phyloP scores from a whole-genome alignment of 2,888 invertebrate species.

The Drosophila infuscata region DNA sequence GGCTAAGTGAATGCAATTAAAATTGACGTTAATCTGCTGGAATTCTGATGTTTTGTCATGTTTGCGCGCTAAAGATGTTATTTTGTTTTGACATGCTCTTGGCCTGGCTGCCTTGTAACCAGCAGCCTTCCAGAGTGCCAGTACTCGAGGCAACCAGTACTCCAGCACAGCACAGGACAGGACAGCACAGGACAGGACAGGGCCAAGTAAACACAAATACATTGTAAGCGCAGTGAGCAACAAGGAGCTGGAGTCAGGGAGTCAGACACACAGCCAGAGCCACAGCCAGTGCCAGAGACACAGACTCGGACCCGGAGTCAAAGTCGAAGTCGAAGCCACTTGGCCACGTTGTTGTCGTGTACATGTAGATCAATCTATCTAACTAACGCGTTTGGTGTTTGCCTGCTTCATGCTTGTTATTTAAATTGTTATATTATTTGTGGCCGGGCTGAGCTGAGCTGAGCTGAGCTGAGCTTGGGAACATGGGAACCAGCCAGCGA shows the following conservation, averaged over 20 bases:
- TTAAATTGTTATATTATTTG: conserved; percentile 81
- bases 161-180: conserved; percentile 22
- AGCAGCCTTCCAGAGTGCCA: conserved; percentile 25
- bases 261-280: conserved; percentile 10
- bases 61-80: conserved; percentile 81
- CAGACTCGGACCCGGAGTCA: not conserved
- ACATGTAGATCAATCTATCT: conserved; percentile 81
- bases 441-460: conserved; percentile 67
- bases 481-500: conserved; percentile 51
- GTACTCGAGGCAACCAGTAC: conserved; percentile 18
- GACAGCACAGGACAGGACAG: conserved; percentile 32
- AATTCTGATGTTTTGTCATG: conserved; percentile 81
- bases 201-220: conserved; percentile 31
- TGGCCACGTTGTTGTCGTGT: conserved; percentile 69
- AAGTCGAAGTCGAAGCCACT: conserved; percentile 32
- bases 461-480: conserved; percentile 66
- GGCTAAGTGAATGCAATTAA: conserved; percentile 80
- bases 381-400: conserved; percentile 81
- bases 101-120: conserved; percentile 57
- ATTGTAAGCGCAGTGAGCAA: conserved; percentile 37
- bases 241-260: conserved; percentile 31
- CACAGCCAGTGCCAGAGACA: conserved; percentile 1
- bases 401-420: conserved; percentile 75
- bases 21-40: conserved; percentile 81
- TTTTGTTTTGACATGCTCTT: conserved; percentile 81